Conservation (phyloP, 2,888 invertebrate genomes). For the Pachliopta kotzebuea region DNA sequence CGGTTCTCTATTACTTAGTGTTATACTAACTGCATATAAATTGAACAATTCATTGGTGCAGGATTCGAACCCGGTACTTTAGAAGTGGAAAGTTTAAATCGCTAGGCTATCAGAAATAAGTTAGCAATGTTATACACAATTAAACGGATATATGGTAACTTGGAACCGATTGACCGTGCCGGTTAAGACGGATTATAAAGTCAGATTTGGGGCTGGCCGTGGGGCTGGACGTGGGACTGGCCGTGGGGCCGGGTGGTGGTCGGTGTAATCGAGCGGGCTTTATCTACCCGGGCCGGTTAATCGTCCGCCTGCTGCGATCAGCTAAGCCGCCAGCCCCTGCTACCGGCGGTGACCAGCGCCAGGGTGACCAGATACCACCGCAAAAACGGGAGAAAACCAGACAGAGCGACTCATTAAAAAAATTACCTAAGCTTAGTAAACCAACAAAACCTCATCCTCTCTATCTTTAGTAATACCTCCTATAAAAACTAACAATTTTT, state of each 20-base stretch:
- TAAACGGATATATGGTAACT: slow-evolving; percentile 14
- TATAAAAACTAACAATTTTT: too few species aligned
- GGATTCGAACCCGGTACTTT: too few species aligned
- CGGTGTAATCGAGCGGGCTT: slow-evolving; percentile 76
- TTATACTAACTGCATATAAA: too few species aligned
- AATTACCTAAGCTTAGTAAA: too few species aligned
- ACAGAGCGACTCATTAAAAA: too few species aligned
- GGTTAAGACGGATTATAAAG: slow-evolving; percentile 27
- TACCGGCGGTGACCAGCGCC: slow-evolving; percentile 52
- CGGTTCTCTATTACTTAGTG: too few species aligned
- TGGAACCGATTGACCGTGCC: slow-evolving; percentile 24
- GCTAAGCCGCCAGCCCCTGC: slow-evolving; percentile 67
- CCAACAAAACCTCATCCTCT: too few species aligned
- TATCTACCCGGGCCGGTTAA: slow-evolving; percentile 70
- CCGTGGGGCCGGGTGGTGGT: slow-evolving; percentile 58
- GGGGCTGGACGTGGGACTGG: too few species aligned
- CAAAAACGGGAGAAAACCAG: slow-evolving; percentile 34
- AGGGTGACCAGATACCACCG: slow-evolving; percentile 45
- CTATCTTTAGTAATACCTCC: too few species aligned
- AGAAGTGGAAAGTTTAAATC: too few species aligned
- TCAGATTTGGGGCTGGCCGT: slow-evolving; percentile 14
- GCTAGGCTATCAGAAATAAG: too few species aligned
- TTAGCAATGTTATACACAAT: slow-evolving; percentile 1
- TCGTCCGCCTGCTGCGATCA: slow-evolving; percentile 73
- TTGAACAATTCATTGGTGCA: too few species aligned